These are phyloP conservation scores for Drosophila mayaguana DNA, from an alignment of 2,888 invertebrate species.

Conservation along the genomic window DNA sequence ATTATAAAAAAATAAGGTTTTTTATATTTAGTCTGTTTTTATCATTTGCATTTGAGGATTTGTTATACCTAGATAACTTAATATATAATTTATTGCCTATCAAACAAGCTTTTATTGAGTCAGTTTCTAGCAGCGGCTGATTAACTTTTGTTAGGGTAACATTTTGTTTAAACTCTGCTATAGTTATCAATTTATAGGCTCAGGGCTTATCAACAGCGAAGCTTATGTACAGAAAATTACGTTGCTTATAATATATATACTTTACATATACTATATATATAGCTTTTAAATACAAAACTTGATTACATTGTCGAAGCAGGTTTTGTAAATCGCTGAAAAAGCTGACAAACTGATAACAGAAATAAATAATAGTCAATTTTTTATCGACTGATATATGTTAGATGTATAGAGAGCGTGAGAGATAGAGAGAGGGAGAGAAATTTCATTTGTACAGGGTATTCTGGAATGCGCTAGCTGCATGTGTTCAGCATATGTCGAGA, in stretches of 20 bases:
- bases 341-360: background rate
- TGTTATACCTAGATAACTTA: constrained; percentile 1
- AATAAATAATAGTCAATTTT: background rate
- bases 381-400: background rate
- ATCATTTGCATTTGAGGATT: constrained; percentile 47
- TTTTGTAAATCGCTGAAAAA: background rate
- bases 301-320: constrained; percentile 20
- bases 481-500: background rate
- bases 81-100: constrained; percentile 43
- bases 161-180: background rate
- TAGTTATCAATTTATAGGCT: constrained; percentile 36
- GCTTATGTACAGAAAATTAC: background rate
- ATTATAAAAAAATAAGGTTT: constrained; percentile 13
- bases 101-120: background rate
- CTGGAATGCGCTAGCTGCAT: background rate
- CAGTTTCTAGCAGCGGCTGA: constrained; percentile 13
- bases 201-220: constrained; percentile 45
- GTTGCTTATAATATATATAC: no score
- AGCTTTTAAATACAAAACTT: constrained; percentile 20
- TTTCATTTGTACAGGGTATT: background rate
- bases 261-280: background rate
- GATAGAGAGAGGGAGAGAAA: no score
- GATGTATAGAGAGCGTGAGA: no score
- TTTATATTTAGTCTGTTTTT: constrained; percentile 35
- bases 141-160: constrained; percentile 55